phyloP scores from a whole-genome alignment of 2,797 vertebrate species.

The Austrolebias charrua region DNA sequence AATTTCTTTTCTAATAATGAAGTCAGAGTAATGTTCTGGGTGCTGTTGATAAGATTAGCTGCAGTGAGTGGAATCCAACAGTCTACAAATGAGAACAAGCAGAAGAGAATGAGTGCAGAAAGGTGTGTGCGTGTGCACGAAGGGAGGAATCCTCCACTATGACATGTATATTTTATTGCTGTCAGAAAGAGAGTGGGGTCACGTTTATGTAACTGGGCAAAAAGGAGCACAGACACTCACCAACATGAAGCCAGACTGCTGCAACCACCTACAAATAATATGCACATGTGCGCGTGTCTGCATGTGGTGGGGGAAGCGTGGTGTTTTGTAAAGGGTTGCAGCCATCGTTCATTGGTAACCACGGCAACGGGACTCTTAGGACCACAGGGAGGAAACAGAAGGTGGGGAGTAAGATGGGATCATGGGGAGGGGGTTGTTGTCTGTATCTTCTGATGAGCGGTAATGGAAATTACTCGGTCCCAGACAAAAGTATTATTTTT shows the following conservation, averaged over 20 bases:
- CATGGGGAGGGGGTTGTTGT: conserved; percentile 31
- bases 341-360: conserved; percentile 66
- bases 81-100: conserved; percentile 34
- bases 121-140: background rate
- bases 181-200: conserved; percentile 49
- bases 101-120: no score
- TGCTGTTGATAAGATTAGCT: conserved; percentile 25
- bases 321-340: conserved; percentile 55
- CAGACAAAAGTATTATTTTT: conserved; percentile 4
- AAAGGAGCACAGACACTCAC: conserved; percentile 45
- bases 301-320: conserved; percentile 21
- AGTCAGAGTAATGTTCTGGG: conserved; percentile 8
- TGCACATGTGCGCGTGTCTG: conserved; percentile 2
- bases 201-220: conserved; percentile 66
- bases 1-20: conserved; percentile 5
- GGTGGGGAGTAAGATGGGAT: conserved; percentile 31
- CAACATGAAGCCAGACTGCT: conserved; percentile 51
- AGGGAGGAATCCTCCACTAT: conserved; percentile 31
- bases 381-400: conserved; percentile 56
- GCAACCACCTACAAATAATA: conserved; percentile 60
- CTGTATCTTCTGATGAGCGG: conserved; percentile 55
- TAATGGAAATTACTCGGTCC: conserved; percentile 35
- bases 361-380: conserved; percentile 72
- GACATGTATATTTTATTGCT: conserved; percentile 54
- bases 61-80: conserved; percentile 8